These are phyloP conservation scores for Urocynchramus pylzowi DNA, from an alignment of 2,113 vertebrate genomes.

Conservation along the genomic window DNA sequence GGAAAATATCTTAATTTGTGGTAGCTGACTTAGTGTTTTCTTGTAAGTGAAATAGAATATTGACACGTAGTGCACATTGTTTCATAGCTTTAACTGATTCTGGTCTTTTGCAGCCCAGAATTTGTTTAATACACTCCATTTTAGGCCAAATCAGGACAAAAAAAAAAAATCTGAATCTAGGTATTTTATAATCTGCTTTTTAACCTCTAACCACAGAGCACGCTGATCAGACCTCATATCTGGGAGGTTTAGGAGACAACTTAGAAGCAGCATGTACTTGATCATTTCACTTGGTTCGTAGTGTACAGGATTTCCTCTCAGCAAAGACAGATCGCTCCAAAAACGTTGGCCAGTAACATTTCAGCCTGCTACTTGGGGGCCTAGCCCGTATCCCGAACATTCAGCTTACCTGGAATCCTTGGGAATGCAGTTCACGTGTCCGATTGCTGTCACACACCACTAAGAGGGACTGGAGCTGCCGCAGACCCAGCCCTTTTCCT, in stretches of 20 bases:
- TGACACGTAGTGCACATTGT: constrained; percentile 88
- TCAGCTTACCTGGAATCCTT: background rate
- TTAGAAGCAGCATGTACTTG: constrained; percentile 79
- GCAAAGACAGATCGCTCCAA: constrained; percentile 10
- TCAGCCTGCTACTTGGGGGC: constrained; percentile 37
- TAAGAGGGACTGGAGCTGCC: constrained; percentile 48
- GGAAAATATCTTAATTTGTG: constrained; percentile 85
- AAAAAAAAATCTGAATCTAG: constrained; percentile 86
- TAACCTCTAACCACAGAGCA: constrained; percentile 90
- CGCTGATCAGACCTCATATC: constrained; percentile 89
- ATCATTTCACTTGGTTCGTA: constrained; percentile 65
- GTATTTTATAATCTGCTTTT: constrained; percentile 92
- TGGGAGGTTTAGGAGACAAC: constrained; percentile 84
- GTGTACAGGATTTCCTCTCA: constrained; percentile 19
- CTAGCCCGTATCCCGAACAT: background rate
- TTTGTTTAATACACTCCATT: constrained; percentile 92
- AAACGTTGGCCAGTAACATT: constrained; percentile 46
- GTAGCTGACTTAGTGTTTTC: constrained; percentile 89
- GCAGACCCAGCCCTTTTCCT: constrained; percentile 41
- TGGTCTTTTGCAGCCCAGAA: constrained; percentile 80
- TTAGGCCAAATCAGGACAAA: constrained; percentile 91
- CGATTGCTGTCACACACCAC: constrained; percentile 55
- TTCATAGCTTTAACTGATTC: constrained; percentile 92
- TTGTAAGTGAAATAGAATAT: constrained; percentile 85
- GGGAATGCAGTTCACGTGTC: background rate